A percentile compares a stretch with the other conserved stretches of the same genome.
These are phyloP conservation scores for Litoditis marina DNA, from an alignment of 2,888 invertebrate genomes.

Conservation along the genomic window DNA sequence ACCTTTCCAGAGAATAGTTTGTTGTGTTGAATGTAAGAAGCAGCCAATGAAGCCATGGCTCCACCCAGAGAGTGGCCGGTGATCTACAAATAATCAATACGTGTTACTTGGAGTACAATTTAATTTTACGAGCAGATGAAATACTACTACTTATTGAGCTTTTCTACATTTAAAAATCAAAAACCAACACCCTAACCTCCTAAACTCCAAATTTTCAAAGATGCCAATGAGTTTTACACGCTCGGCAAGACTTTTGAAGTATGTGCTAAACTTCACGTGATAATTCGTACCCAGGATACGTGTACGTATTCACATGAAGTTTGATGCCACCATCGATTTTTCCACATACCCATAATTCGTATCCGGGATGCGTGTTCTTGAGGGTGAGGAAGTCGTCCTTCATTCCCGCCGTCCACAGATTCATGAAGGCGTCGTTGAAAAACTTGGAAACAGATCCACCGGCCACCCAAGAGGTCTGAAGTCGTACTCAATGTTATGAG, in stretches of 20 bases:
- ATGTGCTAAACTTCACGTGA: too few species aligned
- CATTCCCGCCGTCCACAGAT: conserved; percentile 40
- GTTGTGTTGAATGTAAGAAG: conserved; percentile 37
- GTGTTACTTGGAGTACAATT: too few species aligned
- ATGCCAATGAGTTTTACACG: too few species aligned
- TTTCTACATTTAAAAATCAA: too few species aligned
- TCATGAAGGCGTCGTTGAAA: conserved; percentile 41
- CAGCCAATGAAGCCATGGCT: conserved; percentile 46
- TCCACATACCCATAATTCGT: conserved; percentile 32
- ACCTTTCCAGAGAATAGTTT: conserved; percentile 26
- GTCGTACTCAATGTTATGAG: not conserved
- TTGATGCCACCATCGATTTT: too few species aligned
- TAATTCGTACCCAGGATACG: too few species aligned
- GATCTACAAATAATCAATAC: conserved; percentile 16
- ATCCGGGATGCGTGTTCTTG: conserved; percentile 36
- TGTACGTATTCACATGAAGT: too few species aligned
- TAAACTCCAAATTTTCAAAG: too few species aligned
- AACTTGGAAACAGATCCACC: conserved; percentile 43
- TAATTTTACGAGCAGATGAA: too few species aligned
- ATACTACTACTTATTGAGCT: not conserved
- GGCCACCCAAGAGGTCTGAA: conserved; percentile 36
- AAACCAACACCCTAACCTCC: too few species aligned
- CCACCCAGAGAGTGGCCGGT: conserved; percentile 46
- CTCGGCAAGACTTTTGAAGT: too few species aligned
- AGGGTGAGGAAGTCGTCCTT: conserved; percentile 36